A percentile compares a stretch with the other conserved stretches of the same genome.
These are phyloP conservation scores for Mesocentrotus franciscanus DNA, from an alignment of 53 echinoderm and acorn worm species.

Conservation along the genomic window DNA sequence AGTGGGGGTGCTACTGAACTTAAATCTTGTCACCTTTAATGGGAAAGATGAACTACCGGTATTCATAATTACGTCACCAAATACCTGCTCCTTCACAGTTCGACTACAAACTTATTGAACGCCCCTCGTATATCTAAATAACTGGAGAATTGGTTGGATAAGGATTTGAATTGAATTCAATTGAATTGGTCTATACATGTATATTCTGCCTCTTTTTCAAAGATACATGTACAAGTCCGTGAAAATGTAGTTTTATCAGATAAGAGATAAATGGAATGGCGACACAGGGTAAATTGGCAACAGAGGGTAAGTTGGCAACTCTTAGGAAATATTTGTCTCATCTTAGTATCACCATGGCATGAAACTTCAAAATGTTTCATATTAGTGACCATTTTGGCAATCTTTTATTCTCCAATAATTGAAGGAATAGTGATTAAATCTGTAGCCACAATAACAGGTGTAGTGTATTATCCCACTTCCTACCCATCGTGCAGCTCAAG, in stretches of 20 bases:
- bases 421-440: neutral
- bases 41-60: too few relatives aligned
- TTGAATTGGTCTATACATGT: too few relatives aligned
- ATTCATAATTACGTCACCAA: too few relatives aligned
- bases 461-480: neutral
- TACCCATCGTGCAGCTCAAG: neutral
- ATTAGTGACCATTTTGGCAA: conserved; percentile 27
- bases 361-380: neutral
- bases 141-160: neutral
- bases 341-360: neutral
- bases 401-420: neutral
- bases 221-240: neutral
- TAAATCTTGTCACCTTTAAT: too few relatives aligned
- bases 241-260: neutral
- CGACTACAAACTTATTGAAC: too few relatives aligned
- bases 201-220: neutral
- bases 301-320: neutral
- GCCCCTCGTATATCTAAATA: neutral
- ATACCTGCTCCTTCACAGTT: too few relatives aligned
- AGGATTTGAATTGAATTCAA: too few relatives aligned
- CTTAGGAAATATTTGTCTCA: conserved; percentile 9
- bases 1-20: too few relatives aligned
- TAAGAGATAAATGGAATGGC: neutral
- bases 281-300: neutral
- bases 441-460: conserved; percentile 14